Evolutionary conservation across 92 coral and sea anemone species (phyloP).

Genomic region (Palythoa grandis): DNA sequence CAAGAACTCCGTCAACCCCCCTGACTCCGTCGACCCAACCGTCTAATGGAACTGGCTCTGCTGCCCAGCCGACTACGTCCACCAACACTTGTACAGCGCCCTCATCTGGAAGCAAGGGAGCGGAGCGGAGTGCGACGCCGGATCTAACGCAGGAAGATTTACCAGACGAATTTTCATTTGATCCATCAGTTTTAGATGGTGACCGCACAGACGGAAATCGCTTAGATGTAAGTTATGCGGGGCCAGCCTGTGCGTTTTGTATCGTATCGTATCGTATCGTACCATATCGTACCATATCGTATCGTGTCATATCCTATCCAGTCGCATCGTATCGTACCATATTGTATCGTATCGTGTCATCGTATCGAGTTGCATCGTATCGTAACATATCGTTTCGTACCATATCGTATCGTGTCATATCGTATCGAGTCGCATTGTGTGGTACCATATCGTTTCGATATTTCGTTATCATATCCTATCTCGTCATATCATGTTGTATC

Average conservation of each 20-base stretch:
- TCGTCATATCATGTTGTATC: neutral
- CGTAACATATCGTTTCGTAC: neutral
- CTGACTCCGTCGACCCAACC: conserved; percentile 33
- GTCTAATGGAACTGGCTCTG: conserved; percentile 5
- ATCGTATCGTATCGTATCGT: neutral
- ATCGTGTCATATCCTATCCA: neutral
- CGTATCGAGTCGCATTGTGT: neutral
- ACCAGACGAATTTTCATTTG: conserved; percentile 33
- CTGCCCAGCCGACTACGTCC: conserved; percentile 16
- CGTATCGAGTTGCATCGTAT: neutral
- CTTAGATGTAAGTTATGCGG: conserved; percentile 20
- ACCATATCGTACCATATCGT: neutral
- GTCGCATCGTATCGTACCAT: neutral
- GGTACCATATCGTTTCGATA: neutral
- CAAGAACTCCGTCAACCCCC: conserved; percentile 38
- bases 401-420: neutral
- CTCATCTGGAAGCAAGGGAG: conserved; percentile 3
- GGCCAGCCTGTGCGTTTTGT: neutral
- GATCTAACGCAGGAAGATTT: conserved; percentile 44
- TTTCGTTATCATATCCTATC: neutral
- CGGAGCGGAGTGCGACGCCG: conserved; percentile 33
- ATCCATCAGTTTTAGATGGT: conserved; percentile 38
- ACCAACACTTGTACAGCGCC: conserved; percentile 27
- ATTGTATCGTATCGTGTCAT: neutral
- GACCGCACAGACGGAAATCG: conserved; percentile 29